These are phyloP conservation scores for Mayetiola destructor DNA, from an alignment of 2,888 invertebrate species.

Conservation along the genomic window DNA sequence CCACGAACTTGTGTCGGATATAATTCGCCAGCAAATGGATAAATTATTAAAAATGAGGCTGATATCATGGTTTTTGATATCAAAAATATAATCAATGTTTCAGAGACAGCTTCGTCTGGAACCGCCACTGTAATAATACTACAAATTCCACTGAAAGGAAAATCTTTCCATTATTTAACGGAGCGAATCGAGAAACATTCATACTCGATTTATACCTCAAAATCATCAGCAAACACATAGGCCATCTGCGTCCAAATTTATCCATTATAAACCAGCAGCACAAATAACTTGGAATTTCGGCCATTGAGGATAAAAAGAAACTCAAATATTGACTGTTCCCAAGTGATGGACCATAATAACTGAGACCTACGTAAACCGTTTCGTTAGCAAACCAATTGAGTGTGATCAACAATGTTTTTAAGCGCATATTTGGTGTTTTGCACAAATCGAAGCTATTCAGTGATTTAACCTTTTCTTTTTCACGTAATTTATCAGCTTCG, in stretches of 20 bases:
- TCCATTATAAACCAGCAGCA: constrained; percentile 83
- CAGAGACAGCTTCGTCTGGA: constrained; percentile 58
- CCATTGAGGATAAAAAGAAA: constrained; percentile 71
- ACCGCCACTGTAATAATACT: constrained; percentile 74
- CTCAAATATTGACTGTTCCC: constrained; percentile 80
- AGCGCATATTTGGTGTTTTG: constrained; percentile 71
- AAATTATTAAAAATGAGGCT: constrained; percentile 80
- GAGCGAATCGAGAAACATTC: too few relatives aligned
- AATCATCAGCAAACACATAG: constrained; percentile 71
- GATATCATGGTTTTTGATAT: constrained; percentile 80
- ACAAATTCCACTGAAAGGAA: constrained; percentile 53
- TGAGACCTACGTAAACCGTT: constrained; percentile 81
- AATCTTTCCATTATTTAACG: constrained; percentile 41
- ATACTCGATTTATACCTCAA: constrained; percentile 44
- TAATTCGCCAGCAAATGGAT: constrained; percentile 82
- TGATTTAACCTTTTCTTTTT: constrained; percentile 36
- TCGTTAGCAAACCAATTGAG: constrained; percentile 87
- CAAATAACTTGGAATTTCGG: constrained; percentile 79
- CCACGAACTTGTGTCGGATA: constrained; percentile 84
- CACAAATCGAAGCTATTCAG: constrained; percentile 34
- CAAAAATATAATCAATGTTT: constrained; percentile 60
- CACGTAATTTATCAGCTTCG: constrained; percentile 46
- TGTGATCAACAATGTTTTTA: constrained; percentile 74
- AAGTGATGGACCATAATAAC: constrained; percentile 79
- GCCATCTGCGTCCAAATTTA: constrained; percentile 75